Percentiles rank a stretch among this genome's conserved stretches.
Evolutionary conservation across 2,113 vertebrate species (phyloP).

Genomic region (Sinocyclocheilus rhinocerous): DNA sequence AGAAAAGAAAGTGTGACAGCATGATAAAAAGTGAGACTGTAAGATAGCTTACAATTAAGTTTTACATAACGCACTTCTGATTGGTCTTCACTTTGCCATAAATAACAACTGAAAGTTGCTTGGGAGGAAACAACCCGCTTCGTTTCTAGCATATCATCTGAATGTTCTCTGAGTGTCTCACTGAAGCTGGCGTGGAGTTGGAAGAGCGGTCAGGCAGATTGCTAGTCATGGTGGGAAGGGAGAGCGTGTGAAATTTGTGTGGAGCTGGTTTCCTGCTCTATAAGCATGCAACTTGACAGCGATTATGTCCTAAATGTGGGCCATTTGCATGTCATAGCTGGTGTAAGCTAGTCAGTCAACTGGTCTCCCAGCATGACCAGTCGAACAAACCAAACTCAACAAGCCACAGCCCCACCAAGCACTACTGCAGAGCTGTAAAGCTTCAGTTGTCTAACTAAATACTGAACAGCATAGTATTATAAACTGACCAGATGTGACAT

Average conservation of each 20-base stretch:
- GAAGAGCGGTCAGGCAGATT: constrained; percentile 9
- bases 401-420: not conserved
- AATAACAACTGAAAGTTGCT: constrained; percentile 6
- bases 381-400: not conserved
- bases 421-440: not conserved
- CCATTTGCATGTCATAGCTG: not conserved
- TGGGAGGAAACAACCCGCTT: not conserved
- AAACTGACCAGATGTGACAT: not conserved
- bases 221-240: constrained; percentile 3
- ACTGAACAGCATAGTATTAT: not conserved
- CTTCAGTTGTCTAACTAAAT: not conserved
- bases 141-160: not conserved
- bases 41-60: constrained; percentile 8
- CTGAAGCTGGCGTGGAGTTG: constrained; percentile 16
- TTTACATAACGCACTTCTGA: constrained; percentile 7
- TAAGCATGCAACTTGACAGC: constrained; percentile 4
- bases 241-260: constrained; percentile 31
- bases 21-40: not conserved
- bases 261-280: not conserved
- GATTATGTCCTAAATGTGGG: not conserved
- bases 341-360: not conserved
- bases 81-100: constrained; percentile 23
- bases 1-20: not conserved
- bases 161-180: not conserved
- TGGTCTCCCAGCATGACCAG: not conserved